A percentile compares a stretch with the other conserved stretches of the same genome.
Conservation (phyloP, 2,797 vertebrate species). For the Fringilla coelebs region DNA sequence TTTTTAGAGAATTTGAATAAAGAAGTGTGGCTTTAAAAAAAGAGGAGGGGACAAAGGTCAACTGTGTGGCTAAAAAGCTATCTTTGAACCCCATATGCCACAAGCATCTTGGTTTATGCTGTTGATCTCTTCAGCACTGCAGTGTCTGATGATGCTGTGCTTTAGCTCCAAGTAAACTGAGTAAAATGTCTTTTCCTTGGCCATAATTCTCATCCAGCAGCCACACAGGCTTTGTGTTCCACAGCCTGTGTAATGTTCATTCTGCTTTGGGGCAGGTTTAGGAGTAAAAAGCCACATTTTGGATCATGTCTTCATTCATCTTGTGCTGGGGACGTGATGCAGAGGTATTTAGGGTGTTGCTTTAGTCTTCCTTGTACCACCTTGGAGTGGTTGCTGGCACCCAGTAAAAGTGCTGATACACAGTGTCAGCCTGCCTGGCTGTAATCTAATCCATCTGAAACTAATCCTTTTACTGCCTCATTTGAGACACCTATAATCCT, state of each 20-base stretch:
- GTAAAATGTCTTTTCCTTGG: neutral
- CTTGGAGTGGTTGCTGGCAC: constrained; percentile 23
- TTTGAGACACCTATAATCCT: constrained; percentile 8
- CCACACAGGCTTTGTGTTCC: neutral
- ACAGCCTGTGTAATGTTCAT: neutral
- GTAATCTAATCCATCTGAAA: constrained; percentile 68
- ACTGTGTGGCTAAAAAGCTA: neutral
- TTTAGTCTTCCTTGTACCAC: neutral
- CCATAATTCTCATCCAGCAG: neutral
- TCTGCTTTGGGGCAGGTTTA: neutral
- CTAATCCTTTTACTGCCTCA: constrained; percentile 48
- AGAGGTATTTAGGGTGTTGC: constrained; percentile 43
- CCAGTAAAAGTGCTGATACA: constrained; percentile 52
- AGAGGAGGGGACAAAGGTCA: neutral
- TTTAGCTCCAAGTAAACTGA: neutral
- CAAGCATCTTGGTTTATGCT: neutral
- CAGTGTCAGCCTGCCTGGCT: constrained; percentile 43
- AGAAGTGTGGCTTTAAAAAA: neutral
- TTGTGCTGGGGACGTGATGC: neutral
- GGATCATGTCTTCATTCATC: neutral
- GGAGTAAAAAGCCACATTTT: neutral
- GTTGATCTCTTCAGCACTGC: neutral
- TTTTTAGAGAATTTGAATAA: neutral
- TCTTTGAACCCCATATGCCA: neutral
- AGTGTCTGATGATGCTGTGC: neutral